phyloP scores from a whole-genome alignment of 2,797 vertebrate species.

The Lerista edwardsae region DNA sequence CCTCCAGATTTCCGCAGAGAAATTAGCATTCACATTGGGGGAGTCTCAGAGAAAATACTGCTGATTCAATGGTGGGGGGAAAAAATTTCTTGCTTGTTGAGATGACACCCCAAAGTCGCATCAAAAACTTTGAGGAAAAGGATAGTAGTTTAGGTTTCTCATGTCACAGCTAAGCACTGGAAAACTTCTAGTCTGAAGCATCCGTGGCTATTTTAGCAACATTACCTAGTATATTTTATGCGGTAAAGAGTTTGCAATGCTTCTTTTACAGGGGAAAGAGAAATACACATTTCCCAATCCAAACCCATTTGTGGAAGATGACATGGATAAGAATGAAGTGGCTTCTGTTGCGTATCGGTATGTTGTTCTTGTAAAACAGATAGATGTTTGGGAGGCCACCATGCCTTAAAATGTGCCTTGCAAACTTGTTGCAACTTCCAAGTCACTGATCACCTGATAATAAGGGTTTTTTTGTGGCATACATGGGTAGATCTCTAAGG shows the following conservation, averaged over 20 bases:
- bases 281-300: slow-evolving; percentile 92
- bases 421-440: accelerated
- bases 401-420: neutral
- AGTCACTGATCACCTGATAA: accelerated
- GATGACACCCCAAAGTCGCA: neutral
- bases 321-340: slow-evolving; percentile 96
- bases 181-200: neutral
- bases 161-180: neutral
- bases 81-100: neutral
- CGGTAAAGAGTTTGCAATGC: neutral
- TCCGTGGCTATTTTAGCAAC: neutral
- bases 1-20: neutral
- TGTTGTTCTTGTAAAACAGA: neutral
- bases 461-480: neutral
- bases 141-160: neutral
- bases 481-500: neutral
- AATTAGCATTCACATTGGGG: neutral
- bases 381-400: neutral
- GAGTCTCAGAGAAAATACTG: neutral
- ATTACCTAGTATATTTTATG: neutral
- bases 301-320: slow-evolving; percentile 97
- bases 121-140: neutral
- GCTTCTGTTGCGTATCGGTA: slow-evolving; percentile 97
- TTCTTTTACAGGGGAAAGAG: slow-evolving; percentile 85
- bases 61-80: neutral